Base-by-base conservation (phyloP, 1,140 invertebrate species). In the Drosophila biarmipes region DNA sequence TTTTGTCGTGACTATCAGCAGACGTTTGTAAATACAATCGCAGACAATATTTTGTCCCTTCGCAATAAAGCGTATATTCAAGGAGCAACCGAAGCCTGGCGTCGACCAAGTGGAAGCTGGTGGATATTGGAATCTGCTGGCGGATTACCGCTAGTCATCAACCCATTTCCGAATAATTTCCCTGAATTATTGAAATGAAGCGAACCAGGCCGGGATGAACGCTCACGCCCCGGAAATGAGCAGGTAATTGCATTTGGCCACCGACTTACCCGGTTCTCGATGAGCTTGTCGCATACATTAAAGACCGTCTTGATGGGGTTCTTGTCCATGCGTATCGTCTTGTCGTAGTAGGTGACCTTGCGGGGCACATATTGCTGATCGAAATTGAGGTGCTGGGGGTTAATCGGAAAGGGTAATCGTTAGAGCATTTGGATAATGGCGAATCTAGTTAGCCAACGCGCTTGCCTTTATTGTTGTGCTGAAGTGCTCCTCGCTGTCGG, bases 221-320 rank as follows among this genome's bases (percentile, higher is more conserved):
- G 19, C 31, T 21, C n/a, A 19, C 8, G 19, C 40, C 34, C 24
- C 66, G 78, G 56, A 77, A 57, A 37, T 59, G 53, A 34, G 8
- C 27, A 51, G 29, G 53, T 79, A 76, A 85, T 85, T 85, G 76
- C 66, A 85, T 85, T 79, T 79, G 24, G 46, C 40, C 19, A 17
- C 40, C 34, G 53, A 43, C 94, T 94, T 92, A 95, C 96, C 80
- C 95, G 92, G 79, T 96, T 93, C 7, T 95, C 94, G 72, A 97
- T 98, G 7, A 99, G 93, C 91, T 96, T 95, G 85, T 97, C 97
- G 93, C 98, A 99, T 38, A 99, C 97, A 91, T 96, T 97, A 27
- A 98, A 93, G 14, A 98, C 98, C 0, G 98, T 98, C 78, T 96
- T 95, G 64, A 99, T 99, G 1, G 98, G 98, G 93, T 99, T 99